Percentiles rank a stretch among this genome's conserved stretches.
phyloP scores from a whole-genome alignment of 2,888 invertebrate genomes.

The Dasypogon diadema region DNA sequence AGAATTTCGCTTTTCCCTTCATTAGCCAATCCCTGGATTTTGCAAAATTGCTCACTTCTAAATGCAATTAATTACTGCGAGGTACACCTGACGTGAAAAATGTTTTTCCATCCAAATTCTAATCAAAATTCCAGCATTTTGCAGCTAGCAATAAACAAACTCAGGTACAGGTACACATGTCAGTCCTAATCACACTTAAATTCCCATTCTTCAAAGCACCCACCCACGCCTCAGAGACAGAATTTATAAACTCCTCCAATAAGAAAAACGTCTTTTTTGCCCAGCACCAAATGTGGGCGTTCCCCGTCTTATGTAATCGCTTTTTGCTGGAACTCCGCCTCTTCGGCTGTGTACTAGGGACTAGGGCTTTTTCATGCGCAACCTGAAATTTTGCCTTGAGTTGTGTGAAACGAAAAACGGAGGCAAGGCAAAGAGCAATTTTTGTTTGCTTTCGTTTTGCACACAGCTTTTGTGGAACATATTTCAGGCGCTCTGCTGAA shows the following conservation, averaged over 20 bases:
- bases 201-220: not conserved
- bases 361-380: not conserved
- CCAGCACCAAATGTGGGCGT: conserved; percentile 26
- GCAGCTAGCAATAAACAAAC: no score
- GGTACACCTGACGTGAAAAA: no score
- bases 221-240: not conserved
- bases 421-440: not conserved
- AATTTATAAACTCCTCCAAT: conserved; percentile 14
- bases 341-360: not conserved
- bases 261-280: conserved; percentile 30
- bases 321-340: conserved; percentile 37
- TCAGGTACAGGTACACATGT: no score
- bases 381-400: not conserved
- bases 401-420: not conserved
- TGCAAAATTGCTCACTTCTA: no score
- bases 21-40: no score
- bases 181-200: not conserved
- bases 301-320: conserved; percentile 30
- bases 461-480: conserved; percentile 12
- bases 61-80: no score
- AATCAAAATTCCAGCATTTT: no score
- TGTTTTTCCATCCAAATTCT: no score
- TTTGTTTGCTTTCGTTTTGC: not conserved
- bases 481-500: not conserved
- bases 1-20: no score